Evolutionary conservation across 2,113 vertebrate species (phyloP).

Genomic region (human (Homo sapiens)): DNA sequence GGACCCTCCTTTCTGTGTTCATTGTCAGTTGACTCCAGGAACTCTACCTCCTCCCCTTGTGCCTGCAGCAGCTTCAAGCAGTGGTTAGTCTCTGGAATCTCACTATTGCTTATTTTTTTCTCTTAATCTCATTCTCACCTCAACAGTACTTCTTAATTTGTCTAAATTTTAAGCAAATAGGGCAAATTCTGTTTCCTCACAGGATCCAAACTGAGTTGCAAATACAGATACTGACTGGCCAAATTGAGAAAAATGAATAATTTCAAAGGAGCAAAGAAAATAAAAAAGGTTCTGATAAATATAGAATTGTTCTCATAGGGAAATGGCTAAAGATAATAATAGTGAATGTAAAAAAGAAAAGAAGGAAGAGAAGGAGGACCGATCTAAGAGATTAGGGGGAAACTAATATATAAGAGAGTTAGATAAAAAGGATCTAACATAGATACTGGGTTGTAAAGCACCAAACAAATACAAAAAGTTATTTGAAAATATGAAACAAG

Average conservation of each 20-base stretch:
- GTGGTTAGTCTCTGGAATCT: not conserved
- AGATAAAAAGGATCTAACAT: not conserved
- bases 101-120: not conserved
- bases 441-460: not conserved
- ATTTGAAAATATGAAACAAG: slow-evolving; percentile 27
- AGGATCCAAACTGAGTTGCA: not conserved
- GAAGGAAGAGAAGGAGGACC: not conserved
- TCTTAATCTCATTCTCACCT: not conserved
- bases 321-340: not conserved
- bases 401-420: not conserved
- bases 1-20: not conserved
- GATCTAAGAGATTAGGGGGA: not conserved
- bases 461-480: not conserved
- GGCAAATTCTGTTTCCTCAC: not conserved
- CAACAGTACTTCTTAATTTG: not conserved
- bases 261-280: not conserved
- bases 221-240: not conserved
- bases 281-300: not conserved
- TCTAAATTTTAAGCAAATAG: not conserved
- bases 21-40: not conserved
- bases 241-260: slow-evolving; percentile 16
- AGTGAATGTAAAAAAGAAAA: not conserved
- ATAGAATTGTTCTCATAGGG: not conserved
- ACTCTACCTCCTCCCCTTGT: not conserved
- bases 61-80: not conserved